phyloP scores from a whole-genome alignment of 2,797 vertebrate genomes.

The Chiroxiphia lanceolata region DNA sequence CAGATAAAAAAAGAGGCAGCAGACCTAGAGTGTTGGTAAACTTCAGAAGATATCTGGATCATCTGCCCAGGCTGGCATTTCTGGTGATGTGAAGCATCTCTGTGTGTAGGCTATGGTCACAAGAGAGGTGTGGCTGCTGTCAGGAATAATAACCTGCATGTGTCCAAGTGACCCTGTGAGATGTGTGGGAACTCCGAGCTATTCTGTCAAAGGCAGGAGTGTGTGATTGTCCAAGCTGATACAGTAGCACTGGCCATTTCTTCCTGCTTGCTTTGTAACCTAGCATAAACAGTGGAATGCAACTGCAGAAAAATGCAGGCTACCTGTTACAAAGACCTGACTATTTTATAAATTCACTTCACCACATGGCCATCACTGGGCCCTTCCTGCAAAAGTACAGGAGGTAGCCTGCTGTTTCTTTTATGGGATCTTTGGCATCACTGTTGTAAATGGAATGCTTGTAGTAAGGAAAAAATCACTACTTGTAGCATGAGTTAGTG shows the following conservation, averaged over 20 bases:
- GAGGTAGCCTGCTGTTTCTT: background rate
- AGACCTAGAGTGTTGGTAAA: background rate
- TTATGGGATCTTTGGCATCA: background rate
- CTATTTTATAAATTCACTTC: background rate
- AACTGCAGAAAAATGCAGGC: background rate
- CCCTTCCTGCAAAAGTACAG: background rate
- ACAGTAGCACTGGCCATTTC: background rate
- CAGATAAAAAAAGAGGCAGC: background rate
- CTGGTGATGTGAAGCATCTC: background rate
- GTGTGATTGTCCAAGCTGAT: background rate
- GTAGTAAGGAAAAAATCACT: background rate
- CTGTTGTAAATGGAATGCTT: background rate
- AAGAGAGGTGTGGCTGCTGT: background rate
- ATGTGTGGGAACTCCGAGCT: background rate
- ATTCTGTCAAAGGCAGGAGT: background rate
- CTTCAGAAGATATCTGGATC: background rate
- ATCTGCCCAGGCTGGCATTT: background rate
- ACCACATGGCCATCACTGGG: background rate
- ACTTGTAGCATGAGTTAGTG: background rate
- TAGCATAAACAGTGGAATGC: background rate
- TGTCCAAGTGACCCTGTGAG: background rate
- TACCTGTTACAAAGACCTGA: background rate
- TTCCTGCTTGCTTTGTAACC: background rate
- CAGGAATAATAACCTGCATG: background rate
- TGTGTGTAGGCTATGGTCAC: background rate